These are phyloP conservation scores for Tolmerus cingulatus DNA, from an alignment of 2,888 invertebrate genomes.

Conservation along the genomic window DNA sequence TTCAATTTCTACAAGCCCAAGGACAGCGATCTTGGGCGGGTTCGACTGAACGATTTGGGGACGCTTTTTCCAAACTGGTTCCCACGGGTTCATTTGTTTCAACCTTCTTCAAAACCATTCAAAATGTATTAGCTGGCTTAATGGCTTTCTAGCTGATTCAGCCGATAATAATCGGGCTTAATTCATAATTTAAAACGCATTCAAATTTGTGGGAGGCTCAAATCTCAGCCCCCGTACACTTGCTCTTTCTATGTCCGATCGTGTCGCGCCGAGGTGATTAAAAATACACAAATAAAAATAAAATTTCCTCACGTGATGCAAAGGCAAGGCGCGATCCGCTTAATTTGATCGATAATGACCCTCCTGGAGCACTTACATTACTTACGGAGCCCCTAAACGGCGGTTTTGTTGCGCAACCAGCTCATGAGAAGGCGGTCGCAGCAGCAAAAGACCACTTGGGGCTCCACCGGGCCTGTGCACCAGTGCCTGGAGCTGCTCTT, in stretches of 20 bases:
- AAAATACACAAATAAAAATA: neutral
- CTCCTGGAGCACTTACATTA: neutral
- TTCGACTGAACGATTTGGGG: neutral
- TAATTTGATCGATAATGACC: neutral
- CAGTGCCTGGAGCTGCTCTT: neutral
- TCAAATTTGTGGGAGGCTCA: neutral
- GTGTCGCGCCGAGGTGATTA: neutral
- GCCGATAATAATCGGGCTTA: neutral
- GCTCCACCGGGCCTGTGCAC: neutral
- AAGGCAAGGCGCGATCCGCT: neutral
- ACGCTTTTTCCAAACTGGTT: neutral
- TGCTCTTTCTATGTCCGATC: neutral
- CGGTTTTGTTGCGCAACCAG: neutral
- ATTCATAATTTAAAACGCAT: neutral
- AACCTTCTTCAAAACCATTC: neutral
- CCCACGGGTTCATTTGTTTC: neutral
- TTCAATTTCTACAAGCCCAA: neutral
- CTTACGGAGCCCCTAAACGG: neutral
- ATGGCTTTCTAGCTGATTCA: neutral
- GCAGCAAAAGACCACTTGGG: neutral
- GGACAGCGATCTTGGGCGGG: neutral
- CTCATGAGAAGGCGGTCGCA: neutral
- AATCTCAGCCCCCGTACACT: neutral
- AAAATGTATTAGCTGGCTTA: neutral
- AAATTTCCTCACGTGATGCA: neutral